Evolutionary conservation across 2,113 vertebrate species (phyloP).

Genomic region (Nymphicus hollandicus): DNA sequence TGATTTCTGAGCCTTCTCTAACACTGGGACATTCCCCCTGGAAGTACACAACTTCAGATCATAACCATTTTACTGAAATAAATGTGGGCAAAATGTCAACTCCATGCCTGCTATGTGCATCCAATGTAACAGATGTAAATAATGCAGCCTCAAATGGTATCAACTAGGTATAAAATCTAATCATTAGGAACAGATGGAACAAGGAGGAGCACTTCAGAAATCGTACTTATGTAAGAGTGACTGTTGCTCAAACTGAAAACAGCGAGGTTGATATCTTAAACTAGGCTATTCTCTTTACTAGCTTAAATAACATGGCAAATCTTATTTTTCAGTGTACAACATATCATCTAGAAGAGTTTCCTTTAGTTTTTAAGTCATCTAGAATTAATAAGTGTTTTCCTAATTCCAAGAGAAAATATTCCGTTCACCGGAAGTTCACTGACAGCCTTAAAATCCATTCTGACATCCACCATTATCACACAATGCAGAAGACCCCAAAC

Average conservation of each 20-base stretch:
- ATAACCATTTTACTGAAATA: background rate
- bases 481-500: background rate
- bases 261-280: background rate
- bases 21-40: background rate
- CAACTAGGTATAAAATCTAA: background rate
- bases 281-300: background rate
- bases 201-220: background rate
- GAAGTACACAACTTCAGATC: background rate
- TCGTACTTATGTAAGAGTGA: background rate
- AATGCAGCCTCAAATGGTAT: background rate
- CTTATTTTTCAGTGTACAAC: background rate
- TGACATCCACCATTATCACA: background rate
- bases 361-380: too few relatives aligned
- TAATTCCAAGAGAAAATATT: background rate
- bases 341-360: background rate
- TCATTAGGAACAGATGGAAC: background rate
- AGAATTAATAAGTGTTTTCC: background rate
- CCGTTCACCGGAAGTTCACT: background rate
- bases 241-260: background rate
- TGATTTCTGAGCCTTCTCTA: background rate
- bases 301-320: background rate
- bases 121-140: background rate
- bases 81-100: background rate
- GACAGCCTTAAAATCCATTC: background rate
- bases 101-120: background rate